Evolutionary conservation across 2,888 invertebrate species (phyloP).

Genomic region (Hyposoter dolosus): DNA sequence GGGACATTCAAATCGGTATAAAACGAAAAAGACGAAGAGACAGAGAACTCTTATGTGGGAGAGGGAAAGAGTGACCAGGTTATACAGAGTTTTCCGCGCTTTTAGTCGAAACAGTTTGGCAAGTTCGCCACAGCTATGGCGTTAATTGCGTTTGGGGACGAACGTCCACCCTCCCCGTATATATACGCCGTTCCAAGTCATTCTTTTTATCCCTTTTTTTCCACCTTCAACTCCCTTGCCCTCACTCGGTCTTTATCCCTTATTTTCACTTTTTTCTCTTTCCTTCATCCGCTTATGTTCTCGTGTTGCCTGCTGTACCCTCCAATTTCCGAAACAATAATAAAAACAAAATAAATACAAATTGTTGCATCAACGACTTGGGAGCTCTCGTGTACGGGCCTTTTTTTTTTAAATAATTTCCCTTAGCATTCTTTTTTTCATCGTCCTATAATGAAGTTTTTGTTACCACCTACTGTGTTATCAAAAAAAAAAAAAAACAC

Average conservation of each 20-base stretch:
- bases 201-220: slow-evolving; percentile 15
- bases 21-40: slow-evolving; percentile 24
- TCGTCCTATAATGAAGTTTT: background rate
- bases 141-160: slow-evolving; percentile 69
- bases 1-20: slow-evolving; percentile 44
- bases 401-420: background rate
- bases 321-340: slow-evolving; percentile 22
- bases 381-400: background rate
- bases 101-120: slow-evolving; percentile 69
- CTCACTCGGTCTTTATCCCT: slow-evolving; percentile 10
- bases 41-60: slow-evolving; percentile 10
- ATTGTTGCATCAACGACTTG: slow-evolving; percentile 42
- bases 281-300: slow-evolving; percentile 56
- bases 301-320: slow-evolving; percentile 48
- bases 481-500: background rate
- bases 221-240: slow-evolving; percentile 1
- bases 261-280: slow-evolving; percentile 1
- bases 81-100: slow-evolving; percentile 65
- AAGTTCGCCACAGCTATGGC: slow-evolving; percentile 67
- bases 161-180: slow-evolving; percentile 39
- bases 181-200: slow-evolving; percentile 49
- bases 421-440: background rate
- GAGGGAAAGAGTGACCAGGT: background rate
- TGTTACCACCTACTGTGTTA: background rate
- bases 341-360: slow-evolving; percentile 31